Conservation (phyloP, 2,797 vertebrate genomes). For the Alectoris magna region DNA sequence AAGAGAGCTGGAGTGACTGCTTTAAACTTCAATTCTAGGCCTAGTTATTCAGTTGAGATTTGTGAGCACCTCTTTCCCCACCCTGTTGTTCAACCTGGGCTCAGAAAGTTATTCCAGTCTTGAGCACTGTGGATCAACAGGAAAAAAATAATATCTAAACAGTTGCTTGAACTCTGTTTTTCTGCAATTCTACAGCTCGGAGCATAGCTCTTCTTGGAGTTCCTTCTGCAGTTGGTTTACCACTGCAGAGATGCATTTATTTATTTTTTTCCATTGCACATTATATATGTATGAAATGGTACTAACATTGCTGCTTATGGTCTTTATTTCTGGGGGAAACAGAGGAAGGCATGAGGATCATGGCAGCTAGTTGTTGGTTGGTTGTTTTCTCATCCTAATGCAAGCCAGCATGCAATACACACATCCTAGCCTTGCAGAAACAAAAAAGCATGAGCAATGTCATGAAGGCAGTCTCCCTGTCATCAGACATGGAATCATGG, state of each 20-base stretch:
- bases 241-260: background rate
- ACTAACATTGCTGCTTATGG: background rate
- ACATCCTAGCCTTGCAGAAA: background rate
- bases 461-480: background rate
- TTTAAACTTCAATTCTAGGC: background rate
- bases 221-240: background rate
- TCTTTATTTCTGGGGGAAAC: background rate
- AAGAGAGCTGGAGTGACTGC: accelerated
- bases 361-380: background rate
- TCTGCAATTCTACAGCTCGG: background rate
- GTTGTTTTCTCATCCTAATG: background rate
- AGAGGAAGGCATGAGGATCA: background rate
- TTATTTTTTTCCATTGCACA: background rate
- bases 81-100: background rate
- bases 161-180: background rate
- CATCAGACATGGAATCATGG: background rate
- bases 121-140: background rate
- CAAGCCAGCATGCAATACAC: background rate
- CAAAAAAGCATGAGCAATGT: background rate
- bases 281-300: background rate
- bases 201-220: background rate
- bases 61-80: background rate
- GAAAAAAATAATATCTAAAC: background rate
- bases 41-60: background rate
- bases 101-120: background rate